Base-by-base conservation (phyloP, 2,113 vertebrate species). In the Anseranas semipalmata region DNA sequence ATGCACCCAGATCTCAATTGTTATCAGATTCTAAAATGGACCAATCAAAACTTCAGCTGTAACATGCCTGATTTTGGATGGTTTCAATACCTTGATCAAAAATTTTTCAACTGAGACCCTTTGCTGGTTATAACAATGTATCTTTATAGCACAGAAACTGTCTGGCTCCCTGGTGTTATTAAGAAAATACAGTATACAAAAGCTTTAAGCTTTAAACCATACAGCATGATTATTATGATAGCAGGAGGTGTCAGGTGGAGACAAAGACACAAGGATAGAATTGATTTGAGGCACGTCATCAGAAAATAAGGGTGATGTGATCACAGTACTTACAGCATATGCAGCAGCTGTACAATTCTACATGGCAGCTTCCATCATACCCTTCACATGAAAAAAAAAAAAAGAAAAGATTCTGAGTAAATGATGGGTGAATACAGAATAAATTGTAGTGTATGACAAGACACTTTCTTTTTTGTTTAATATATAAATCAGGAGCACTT, bases 391-490 rank as follows among this genome's bases (percentile, higher is more conserved):
- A 75, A 72, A 95, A 93, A 95, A 79, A 93, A 76, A 90, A 73
- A 55, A 86, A 73, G 46, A 46, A 50, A 50, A 50, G 62, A 94
- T 85, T 85, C 96, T 35, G 73, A 97, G 96, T 93, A 98, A 98
- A 96, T 98, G 96, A 97, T 97, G 95, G 97, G 74, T 97, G 97
- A 97, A 98, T 96, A 65, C 96, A 96, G 95, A 96, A 97, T 96
- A 96, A 97, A 98, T 97, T 97, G 95, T 97, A 84, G 76, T 96
- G 66, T 76, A 90, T 98, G 97, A 98, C 97, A 98, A 98, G 98
- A 97, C 86, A 96, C 78, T 98, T 97, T 97, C 84, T 97, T 96
- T 96, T 98, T 98, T 98, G 96, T 98, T 98, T 97, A 98, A 98
- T 96, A 95, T 96, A 98, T 98, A 98, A 98, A 98, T 97, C 97